A percentile compares a stretch with the other conserved stretches of the same genome.
These are phyloP conservation scores for Cyphomyrmex costatus DNA, from an alignment of 1,140 invertebrate species.

Conservation along the genomic window DNA sequence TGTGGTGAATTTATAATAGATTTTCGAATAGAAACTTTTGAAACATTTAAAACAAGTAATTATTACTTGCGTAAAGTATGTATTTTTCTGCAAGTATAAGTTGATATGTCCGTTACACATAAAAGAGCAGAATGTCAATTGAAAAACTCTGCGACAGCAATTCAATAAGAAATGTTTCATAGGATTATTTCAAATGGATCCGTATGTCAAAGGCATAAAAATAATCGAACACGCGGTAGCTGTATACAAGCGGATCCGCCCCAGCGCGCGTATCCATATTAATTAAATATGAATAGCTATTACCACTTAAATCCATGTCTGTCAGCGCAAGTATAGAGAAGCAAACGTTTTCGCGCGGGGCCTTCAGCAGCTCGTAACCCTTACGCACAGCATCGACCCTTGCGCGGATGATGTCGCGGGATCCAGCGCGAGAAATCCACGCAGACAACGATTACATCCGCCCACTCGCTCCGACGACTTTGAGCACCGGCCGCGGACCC, in stretches of 20 bases:
- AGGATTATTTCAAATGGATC: constrained; percentile 8
- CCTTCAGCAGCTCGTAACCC: constrained; percentile 64
- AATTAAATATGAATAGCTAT: constrained; percentile 14
- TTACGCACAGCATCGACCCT: constrained; percentile 32
- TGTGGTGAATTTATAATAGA: too few relatives aligned
- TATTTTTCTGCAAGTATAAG: too few relatives aligned
- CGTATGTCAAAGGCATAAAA: not conserved
- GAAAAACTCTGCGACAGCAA: constrained; percentile 1
- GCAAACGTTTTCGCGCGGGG: constrained; percentile 40
- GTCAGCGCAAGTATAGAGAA: not conserved
- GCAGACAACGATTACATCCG: constrained; percentile 33
- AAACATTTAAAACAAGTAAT: too few relatives aligned
- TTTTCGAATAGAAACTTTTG: too few relatives aligned
- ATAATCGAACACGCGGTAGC: constrained; percentile 2
- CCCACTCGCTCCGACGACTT: constrained; percentile 41
- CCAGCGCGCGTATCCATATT: constrained; percentile 29
- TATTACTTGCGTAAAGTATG: too few relatives aligned
- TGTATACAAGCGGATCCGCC: not conserved
- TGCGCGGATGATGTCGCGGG: not conserved
- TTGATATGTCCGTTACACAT: too few relatives aligned
- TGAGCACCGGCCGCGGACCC: constrained; percentile 27
- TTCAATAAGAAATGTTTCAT: constrained; percentile 4
- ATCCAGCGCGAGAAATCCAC: not conserved
- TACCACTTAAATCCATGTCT: constrained; percentile 12
- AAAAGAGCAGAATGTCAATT: not conserved